Evolutionary conservation across 1,140 invertebrate genomes (phyloP).

Genomic region (Anadara kagoshimensis): DNA sequence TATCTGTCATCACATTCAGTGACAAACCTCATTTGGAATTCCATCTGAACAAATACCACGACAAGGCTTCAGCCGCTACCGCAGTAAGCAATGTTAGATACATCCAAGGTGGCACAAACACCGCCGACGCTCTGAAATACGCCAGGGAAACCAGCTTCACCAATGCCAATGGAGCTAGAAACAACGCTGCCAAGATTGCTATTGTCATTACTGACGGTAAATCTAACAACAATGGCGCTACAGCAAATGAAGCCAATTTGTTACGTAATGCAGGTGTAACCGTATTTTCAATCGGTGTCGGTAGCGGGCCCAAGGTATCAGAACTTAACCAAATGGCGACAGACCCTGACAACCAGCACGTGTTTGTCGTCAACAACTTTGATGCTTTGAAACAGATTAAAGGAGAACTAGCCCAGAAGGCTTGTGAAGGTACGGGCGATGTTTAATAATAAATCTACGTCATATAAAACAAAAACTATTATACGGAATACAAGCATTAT

Average conservation of each 20-base stretch:
- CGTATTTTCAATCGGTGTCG: slow-evolving; percentile 65
- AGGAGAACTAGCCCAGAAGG: slow-evolving; percentile 52
- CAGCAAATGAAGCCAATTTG: slow-evolving; percentile 50
- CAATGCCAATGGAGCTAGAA: slow-evolving; percentile 53
- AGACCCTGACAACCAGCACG: slow-evolving; percentile 61
- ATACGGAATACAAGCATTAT: background rate
- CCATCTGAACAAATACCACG: slow-evolving; percentile 61
- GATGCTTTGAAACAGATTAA: slow-evolving; percentile 61
- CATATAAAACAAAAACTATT: too few relatives aligned
- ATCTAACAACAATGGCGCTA: slow-evolving; percentile 49
- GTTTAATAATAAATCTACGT: too few relatives aligned
- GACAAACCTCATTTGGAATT: slow-evolving; percentile 59
- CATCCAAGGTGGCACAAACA: slow-evolving; percentile 57
- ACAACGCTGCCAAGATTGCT: slow-evolving; percentile 62
- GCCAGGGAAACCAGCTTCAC: slow-evolving; percentile 56
- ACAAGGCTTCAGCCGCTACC: slow-evolving; percentile 48
- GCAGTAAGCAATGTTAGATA: slow-evolving; percentile 53
- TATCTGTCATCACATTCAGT: slow-evolving; percentile 56
- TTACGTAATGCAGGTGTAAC: slow-evolving; percentile 53
- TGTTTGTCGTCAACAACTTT: slow-evolving; percentile 61
- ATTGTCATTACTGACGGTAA: slow-evolving; percentile 69
- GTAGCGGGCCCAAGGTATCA: slow-evolving; percentile 35
- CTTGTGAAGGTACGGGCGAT: slow-evolving; percentile 53
- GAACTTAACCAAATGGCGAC: slow-evolving; percentile 64
- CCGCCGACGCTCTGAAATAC: slow-evolving; percentile 59